Base-by-base conservation (phyloP, 2,113 vertebrate species). In the Hymenochirus boettgeri region DNA sequence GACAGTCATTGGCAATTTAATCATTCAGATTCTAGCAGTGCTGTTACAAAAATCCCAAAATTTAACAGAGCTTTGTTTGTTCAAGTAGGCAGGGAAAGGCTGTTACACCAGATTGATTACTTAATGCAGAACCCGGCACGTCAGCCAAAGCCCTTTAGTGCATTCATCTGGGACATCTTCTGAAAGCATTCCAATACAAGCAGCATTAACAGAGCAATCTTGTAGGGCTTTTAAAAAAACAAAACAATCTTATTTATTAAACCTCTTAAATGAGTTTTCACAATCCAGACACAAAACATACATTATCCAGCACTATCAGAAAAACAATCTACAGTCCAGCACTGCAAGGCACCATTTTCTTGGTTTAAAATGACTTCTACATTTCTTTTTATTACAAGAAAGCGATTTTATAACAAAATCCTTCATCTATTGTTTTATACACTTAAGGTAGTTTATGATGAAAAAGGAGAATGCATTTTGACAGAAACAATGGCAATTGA, bases 121-220 rank as follows among this genome's bases (percentile, higher is more conserved):
- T 58, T 66, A 66, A 58, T 57, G 54, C 45, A 58, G 5, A 19
- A 45, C 27, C 23, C 58, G 63, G 63, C 54, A 37, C 56, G 47
- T 25, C 8, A 39, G 31, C 21, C 6, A 26, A 7, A 29, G 27
- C 23, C 27, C 50, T 31, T 57, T 37, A 57, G 45, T 39, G 55
- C 63, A 65, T 53, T 48, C 62, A 58, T 50, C 54, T 31, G 54
- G 54, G 45, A 66, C 35, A 51, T 42, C 63, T 22, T 59, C 15
- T 51, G 45, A 58, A 66, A 48, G 39, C 55, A 57, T 51, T 66
- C 54, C 64, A 58, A 42, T 27, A 37, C 54, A 51, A 59, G 46
- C 31, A 67, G 18, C 27, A 58, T 39, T 67, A 59, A 51, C 29
- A 42, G 55, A 59, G 22, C 18, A 39, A 42, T 50, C 46, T 51